Conservation (phyloP, 37 sponge, comb jelly and placozoan species). For the Aplysina aerophoba region DNA sequence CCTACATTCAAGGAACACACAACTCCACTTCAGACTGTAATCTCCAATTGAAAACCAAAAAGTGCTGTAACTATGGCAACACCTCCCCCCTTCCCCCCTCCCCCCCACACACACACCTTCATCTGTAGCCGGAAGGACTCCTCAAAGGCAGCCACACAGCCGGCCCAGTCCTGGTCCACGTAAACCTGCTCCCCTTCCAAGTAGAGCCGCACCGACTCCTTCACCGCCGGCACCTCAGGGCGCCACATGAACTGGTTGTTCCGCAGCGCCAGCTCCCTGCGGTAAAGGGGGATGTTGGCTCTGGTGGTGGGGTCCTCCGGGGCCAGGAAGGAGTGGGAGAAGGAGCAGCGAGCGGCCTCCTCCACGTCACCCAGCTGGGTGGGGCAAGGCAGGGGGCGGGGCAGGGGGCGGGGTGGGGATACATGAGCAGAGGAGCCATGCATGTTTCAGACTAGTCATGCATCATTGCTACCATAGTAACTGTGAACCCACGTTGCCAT, state of each 20-base stretch:
- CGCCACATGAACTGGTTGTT: slow-evolving; percentile 43
- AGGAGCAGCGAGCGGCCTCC: slow-evolving; percentile 52
- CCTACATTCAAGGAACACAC: no score
- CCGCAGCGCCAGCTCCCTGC: slow-evolving; percentile 33
- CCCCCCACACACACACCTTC: not conserved
- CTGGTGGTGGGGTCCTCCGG: slow-evolving; percentile 24
- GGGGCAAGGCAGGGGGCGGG: not conserved
- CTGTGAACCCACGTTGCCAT: no score
- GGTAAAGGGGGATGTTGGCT: slow-evolving; percentile 38
- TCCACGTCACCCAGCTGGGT: slow-evolving; percentile 38
- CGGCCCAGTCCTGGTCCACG: slow-evolving; percentile 37
- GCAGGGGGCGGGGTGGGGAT: not conserved
- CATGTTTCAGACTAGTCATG: not conserved
- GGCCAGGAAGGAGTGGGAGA: slow-evolving; percentile 51
- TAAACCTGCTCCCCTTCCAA: slow-evolving; percentile 37
- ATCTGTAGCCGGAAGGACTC: slow-evolving; percentile 25
- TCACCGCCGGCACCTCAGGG: slow-evolving; percentile 34
- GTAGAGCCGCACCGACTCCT: slow-evolving; percentile 30
- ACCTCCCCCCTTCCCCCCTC: no score
- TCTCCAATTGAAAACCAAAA: no score
- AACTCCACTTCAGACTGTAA: no score
- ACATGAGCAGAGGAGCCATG: not conserved
- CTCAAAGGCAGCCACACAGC: slow-evolving; percentile 50
- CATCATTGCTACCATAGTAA: not conserved
- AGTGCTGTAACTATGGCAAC: no score